These are phyloP conservation scores for Cephus pulcher DNA, from an alignment of 2,888 invertebrate species.

Conservation along the genomic window DNA sequence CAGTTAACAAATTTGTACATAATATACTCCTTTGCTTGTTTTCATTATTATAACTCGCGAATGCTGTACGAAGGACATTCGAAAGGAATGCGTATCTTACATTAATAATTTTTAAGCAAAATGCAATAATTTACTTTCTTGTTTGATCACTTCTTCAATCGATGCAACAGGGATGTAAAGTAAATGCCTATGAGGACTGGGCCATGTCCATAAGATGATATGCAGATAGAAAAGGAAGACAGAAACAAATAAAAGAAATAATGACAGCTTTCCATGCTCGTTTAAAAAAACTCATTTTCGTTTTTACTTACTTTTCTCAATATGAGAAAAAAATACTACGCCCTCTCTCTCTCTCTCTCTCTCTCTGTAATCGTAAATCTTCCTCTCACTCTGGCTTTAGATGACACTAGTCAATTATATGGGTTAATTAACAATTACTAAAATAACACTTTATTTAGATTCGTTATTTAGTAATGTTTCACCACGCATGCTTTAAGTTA, in stretches of 20 bases:
- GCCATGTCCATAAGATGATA: not conserved
- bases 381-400: slow-evolving; percentile 43
- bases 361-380: slow-evolving; percentile 32
- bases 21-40: slow-evolving; percentile 20
- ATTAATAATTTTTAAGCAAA: slow-evolving; percentile 21
- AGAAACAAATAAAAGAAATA: slow-evolving; percentile 1
- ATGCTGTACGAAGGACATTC: slow-evolving; percentile 3
- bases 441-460: slow-evolving; percentile 16
- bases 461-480: slow-evolving; percentile 12
- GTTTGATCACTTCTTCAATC: slow-evolving; percentile 13
- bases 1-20: slow-evolving; percentile 35
- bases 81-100: slow-evolving; percentile 15
- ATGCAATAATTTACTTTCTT: slow-evolving; percentile 25
- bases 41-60: not conserved
- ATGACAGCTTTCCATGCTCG: not conserved
- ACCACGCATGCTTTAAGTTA: slow-evolving; percentile 22
- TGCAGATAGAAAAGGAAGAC: not conserved
- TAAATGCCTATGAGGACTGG: too few relatives aligned
- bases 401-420: slow-evolving; percentile 34
- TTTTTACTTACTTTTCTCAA: slow-evolving; percentile 46
- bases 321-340: slow-evolving; percentile 54
- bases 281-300: too few relatives aligned
- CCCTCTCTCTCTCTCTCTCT: slow-evolving; percentile 8
- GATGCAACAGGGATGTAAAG: slow-evolving; percentile 4
- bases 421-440: slow-evolving; percentile 25